phyloP scores from a whole-genome alignment of 2,113 vertebrate species.

The Pyrgilauda ruficollis region DNA sequence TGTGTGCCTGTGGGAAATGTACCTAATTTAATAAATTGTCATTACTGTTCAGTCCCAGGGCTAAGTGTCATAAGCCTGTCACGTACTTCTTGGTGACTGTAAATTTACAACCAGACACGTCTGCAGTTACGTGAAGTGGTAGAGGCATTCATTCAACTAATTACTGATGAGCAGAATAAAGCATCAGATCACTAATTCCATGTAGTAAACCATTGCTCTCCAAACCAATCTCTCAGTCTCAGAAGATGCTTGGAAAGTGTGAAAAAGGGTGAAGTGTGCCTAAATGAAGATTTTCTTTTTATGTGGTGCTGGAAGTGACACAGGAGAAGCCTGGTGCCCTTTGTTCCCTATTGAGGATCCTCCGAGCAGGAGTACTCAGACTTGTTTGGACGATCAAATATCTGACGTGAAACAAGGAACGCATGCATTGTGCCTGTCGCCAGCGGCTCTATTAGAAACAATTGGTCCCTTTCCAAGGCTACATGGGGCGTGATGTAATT shows the following conservation, averaged over 20 bases:
- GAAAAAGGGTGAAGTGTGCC: not conserved
- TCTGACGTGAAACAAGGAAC: conserved; percentile 81
- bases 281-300: conserved; percentile 89
- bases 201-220: not conserved
- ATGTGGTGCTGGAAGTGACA: conserved; percentile 77
- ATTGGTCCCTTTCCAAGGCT: conserved; percentile 77
- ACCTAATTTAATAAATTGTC: not conserved
- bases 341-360: conserved; percentile 81
- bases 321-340: conserved; percentile 71
- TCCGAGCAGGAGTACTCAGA: conserved; percentile 73
- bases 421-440: conserved; percentile 74
- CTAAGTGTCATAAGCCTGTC: not conserved
- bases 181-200: not conserved
- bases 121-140: not conserved
- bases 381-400: conserved; percentile 79
- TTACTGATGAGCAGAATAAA: not conserved
- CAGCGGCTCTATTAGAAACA: conserved; percentile 85
- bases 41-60: not conserved
- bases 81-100: not conserved
- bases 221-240: not conserved
- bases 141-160: not conserved
- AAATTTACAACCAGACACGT: not conserved
- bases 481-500: conserved; percentile 80
- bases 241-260: not conserved
- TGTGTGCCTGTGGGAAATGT: not conserved